Evolutionary conservation across 2,888 invertebrate genomes (phyloP).

Genomic region (Orthosia gothica): DNA sequence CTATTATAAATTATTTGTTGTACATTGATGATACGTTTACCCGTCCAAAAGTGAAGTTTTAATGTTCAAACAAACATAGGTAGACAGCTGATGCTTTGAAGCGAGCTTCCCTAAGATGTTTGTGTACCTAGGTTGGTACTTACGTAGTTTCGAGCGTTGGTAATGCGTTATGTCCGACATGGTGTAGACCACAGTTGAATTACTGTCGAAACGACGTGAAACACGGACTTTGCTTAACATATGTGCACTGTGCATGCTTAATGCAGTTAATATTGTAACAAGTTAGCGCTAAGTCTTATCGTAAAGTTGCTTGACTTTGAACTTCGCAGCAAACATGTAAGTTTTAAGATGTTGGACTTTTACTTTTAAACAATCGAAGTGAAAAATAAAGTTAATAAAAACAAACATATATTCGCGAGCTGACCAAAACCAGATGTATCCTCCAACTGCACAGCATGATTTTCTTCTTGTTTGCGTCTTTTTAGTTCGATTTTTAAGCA

Average conservation of each 20-base stretch:
- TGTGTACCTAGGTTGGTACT: conserved; percentile 28
- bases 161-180: conserved; percentile 55
- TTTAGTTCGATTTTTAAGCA: too few species aligned
- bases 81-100: conserved; percentile 43
- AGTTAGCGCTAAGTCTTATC: conserved; percentile 42
- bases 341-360: conserved; percentile 17
- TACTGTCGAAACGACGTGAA: conserved; percentile 46
- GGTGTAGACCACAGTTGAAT: conserved; percentile 58
- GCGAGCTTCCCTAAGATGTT: conserved; percentile 24
- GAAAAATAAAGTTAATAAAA: too few species aligned
- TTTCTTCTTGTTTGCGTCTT: too few species aligned
- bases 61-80: conserved; percentile 36
- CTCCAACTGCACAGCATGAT: too few species aligned
- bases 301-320: conserved; percentile 54
- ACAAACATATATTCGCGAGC: too few species aligned
- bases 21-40: conserved; percentile 44
- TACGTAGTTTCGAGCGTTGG: conserved; percentile 43
- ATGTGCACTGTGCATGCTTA: conserved; percentile 51
- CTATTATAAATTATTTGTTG: conserved; percentile 51
- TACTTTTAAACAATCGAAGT: conserved; percentile 18
- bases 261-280: conserved; percentile 43
- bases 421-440: too few species aligned
- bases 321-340: conserved; percentile 23
- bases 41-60: conserved; percentile 27
- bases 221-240: conserved; percentile 43